Evolutionary conservation across 2,113 vertebrate genomes (phyloP).

Genomic region (Actenoides hombroni): DNA sequence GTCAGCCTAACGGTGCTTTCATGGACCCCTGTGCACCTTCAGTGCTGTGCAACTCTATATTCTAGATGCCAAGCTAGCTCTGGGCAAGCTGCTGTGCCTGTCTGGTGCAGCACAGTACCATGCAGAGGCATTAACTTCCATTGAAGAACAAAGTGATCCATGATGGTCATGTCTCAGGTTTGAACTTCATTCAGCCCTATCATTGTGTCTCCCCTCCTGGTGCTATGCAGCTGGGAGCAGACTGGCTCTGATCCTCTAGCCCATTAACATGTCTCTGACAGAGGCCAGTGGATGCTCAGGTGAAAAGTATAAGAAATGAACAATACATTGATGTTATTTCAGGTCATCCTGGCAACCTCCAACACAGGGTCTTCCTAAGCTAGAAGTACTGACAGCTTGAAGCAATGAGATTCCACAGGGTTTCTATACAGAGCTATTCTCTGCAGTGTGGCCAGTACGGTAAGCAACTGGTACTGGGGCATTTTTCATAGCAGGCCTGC

Average conservation of each 20-base stretch:
- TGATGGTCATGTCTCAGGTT: background rate
- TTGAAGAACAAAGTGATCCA: background rate
- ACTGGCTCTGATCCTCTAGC: background rate
- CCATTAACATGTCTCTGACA: background rate
- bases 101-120: background rate
- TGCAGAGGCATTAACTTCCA: background rate
- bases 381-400: background rate
- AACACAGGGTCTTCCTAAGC: background rate
- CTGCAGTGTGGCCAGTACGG: background rate
- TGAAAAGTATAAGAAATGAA: background rate
- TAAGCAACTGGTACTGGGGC: background rate
- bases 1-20: accelerated
- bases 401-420: background rate
- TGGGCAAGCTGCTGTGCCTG: background rate
- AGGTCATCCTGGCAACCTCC: background rate
- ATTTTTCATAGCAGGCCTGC: background rate
- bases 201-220: background rate
- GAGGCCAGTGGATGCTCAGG: background rate
- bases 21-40: background rate
- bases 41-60: background rate
- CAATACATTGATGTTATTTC: background rate
- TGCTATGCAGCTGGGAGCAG: accelerated
- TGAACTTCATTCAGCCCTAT: background rate
- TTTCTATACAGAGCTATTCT: background rate
- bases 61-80: accelerated